Evolutionary conservation across 2,113 vertebrate genomes (phyloP).

Genomic region (Cromileptes altivelis): DNA sequence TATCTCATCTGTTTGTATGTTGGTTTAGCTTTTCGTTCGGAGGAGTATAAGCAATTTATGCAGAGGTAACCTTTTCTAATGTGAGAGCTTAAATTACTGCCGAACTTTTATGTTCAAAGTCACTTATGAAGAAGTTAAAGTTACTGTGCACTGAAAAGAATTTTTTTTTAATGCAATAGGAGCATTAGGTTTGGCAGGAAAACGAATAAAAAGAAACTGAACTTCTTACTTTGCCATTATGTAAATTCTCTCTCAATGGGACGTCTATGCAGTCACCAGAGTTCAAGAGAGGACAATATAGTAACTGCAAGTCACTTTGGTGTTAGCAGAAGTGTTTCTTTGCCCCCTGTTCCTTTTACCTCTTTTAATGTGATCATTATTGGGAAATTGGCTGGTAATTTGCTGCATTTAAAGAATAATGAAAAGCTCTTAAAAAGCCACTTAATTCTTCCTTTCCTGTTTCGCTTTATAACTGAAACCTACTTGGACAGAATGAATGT

Average conservation of each 20-base stretch:
- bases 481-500: not conserved
- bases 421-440: not conserved
- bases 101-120: not conserved
- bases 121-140: not conserved
- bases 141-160: not conserved
- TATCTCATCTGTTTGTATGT: not conserved
- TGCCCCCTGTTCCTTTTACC: not conserved
- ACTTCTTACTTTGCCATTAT: conserved; percentile 27
- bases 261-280: conserved; percentile 1
- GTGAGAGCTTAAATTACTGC: not conserved
- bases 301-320: not conserved
- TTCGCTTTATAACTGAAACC: not conserved
- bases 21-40: not conserved
- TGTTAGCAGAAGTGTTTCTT: not conserved
- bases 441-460: not conserved
- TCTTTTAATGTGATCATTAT: conserved; percentile 1
- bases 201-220: conserved; percentile 16
- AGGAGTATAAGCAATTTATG: not conserved
- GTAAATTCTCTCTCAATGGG: conserved; percentile 12
- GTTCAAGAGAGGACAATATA: not conserved
- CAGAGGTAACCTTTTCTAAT: not conserved
- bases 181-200: not conserved
- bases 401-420: not conserved
- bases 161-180: not conserved
- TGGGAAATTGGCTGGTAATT: conserved; percentile 2